phyloP scores from a whole-genome alignment of 2,888 invertebrate genomes.

The Cataglyphis albicans region DNA sequence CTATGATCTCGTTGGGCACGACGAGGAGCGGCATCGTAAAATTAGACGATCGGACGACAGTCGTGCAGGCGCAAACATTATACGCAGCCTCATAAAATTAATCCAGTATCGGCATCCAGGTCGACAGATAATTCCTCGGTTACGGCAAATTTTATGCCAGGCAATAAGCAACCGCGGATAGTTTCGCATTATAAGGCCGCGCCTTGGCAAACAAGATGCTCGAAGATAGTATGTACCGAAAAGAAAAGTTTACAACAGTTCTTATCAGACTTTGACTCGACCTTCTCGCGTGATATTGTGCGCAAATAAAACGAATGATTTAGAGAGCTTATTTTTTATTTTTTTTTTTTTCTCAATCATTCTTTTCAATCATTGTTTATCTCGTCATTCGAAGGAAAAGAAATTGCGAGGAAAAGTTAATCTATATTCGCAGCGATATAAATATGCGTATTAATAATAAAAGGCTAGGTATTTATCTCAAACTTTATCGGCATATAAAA shows the following conservation, averaged over 20 bases:
- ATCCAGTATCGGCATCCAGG: conserved; percentile 45
- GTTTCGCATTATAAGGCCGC: conserved; percentile 13
- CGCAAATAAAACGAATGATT: conserved; percentile 2
- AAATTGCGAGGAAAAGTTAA: not conserved
- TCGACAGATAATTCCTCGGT: conserved; percentile 61
- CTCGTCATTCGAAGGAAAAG: not conserved
- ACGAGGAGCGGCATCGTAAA: conserved; percentile 63
- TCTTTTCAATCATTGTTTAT: not conserved
- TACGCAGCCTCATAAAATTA: conserved; percentile 65
- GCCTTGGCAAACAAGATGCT: conserved; percentile 23
- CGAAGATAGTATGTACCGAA: conserved; percentile 7
- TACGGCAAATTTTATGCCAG: conserved; percentile 65
- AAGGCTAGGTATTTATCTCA: not conserved
- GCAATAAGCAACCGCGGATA: conserved; percentile 50
- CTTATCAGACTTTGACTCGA: conserved; percentile 24
- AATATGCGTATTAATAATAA: not conserved
- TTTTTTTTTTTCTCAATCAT: not conserved
- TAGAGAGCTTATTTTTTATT: not conserved
- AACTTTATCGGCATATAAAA: not conserved
- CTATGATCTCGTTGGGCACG: not conserved
- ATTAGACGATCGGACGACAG: conserved; percentile 60
- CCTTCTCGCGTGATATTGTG: conserved; percentile 2
- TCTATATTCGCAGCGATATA: not conserved
- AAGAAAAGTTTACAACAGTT: conserved; percentile 48
- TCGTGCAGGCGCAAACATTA: conserved; percentile 39